A percentile compares a stretch with the other conserved stretches of the same genome.
phyloP scores from a whole-genome alignment of 2,113 vertebrate species.

The Merops nubicus region DNA sequence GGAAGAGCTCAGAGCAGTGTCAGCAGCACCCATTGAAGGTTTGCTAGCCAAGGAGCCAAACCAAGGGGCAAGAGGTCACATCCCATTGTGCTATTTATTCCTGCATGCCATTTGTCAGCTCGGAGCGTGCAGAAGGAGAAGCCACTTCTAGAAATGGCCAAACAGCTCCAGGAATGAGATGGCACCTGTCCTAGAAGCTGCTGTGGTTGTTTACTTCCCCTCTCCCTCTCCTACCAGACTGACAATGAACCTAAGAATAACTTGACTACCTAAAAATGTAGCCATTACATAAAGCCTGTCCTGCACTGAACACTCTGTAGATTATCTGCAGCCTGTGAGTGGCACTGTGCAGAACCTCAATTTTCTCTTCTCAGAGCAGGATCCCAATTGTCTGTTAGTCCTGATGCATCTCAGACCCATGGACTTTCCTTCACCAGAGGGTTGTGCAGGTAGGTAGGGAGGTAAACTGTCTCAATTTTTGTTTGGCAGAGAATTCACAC shows the following conservation, averaged over 20 bases:
- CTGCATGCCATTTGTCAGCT: not conserved
- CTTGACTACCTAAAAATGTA: conserved; percentile 21
- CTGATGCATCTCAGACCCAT: not conserved
- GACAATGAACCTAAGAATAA: conserved; percentile 43
- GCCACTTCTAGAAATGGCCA: conserved; percentile 59
- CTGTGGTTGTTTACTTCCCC: conserved; percentile 50
- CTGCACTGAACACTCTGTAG: not conserved
- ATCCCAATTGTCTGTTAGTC: not conserved
- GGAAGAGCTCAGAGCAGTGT: not conserved
- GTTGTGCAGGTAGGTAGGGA: not conserved
- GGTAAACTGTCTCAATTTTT: not conserved
- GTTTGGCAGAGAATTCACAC: not conserved
- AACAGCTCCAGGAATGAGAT: conserved; percentile 42
- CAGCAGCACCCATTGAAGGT: not conserved
- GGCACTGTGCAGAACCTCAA: not conserved
- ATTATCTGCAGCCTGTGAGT: not conserved
- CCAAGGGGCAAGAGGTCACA: conserved; percentile 20
- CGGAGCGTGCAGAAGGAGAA: not conserved
- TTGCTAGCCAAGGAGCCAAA: not conserved
- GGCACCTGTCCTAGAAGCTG: not conserved
- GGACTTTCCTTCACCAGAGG: not conserved
- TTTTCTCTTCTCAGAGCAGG: not conserved
- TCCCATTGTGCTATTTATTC: conserved; percentile 51
- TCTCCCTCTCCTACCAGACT: not conserved
- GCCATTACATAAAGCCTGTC: conserved; percentile 20